phyloP scores from a whole-genome alignment of 2,888 invertebrate genomes.

The Amiota communis region DNA sequence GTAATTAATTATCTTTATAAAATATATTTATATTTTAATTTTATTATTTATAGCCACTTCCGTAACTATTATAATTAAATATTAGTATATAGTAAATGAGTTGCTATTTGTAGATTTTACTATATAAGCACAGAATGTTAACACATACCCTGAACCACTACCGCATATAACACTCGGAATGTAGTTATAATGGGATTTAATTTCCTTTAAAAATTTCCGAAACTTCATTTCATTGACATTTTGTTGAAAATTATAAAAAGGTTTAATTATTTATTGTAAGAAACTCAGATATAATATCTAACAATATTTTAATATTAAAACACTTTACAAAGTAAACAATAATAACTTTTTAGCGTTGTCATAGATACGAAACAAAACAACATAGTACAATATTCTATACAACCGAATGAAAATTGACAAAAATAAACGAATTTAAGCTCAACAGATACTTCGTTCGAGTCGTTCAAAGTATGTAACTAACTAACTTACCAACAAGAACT shows the following conservation, averaged over 20 bases:
- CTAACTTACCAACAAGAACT: conserved; percentile 41
- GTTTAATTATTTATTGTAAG: neutral
- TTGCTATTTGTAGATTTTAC: too few relatives aligned
- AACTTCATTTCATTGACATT: conserved; percentile 50
- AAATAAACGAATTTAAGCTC: conserved; percentile 8
- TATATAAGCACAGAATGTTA: too few relatives aligned
- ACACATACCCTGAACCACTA: too few relatives aligned
- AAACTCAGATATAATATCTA: too few relatives aligned
- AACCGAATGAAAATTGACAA: neutral
- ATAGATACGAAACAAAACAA: conserved; percentile 7
- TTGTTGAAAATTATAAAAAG: neutral
- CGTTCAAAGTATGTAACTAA: conserved; percentile 32
- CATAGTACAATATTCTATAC: neutral
- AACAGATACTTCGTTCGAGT: conserved; percentile 24
- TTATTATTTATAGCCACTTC: too few relatives aligned
- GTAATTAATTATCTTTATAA: too few relatives aligned
- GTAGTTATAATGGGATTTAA: conserved; percentile 45
- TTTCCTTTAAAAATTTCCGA: conserved; percentile 49
- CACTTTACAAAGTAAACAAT: neutral
- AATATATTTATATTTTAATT: too few relatives aligned
- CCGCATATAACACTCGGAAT: too few relatives aligned
- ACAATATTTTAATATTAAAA: too few relatives aligned
- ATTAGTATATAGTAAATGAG: too few relatives aligned
- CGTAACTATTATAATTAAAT: too few relatives aligned
- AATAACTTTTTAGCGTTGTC: neutral